Percentiles rank a stretch among this genome's conserved stretches.
phyloP scores from a whole-genome alignment of 2,113 vertebrate genomes.

The Oryctolagus cuniculus region mOryCun1.1 NC_091447.1:20062501-20063000 shows the following conservation, averaged over 20 bases:
- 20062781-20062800: slow-evolving; percentile 76
- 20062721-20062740: not conserved
- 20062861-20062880: slow-evolving; percentile 83
- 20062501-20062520: not conserved
- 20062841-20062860: slow-evolving; percentile 81
- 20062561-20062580: slow-evolving; percentile 24
- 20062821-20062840: slow-evolving; percentile 81
- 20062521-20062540: slow-evolving; percentile 26
- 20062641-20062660: slow-evolving; percentile 32
- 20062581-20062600: slow-evolving; percentile 5
- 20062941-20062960: slow-evolving; percentile 33
- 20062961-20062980: not conserved
- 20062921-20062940: slow-evolving; percentile 63
- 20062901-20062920: slow-evolving; percentile 74
- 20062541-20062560: slow-evolving; percentile 20
- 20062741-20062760: not conserved
- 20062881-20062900: slow-evolving; percentile 82
- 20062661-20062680: slow-evolving; percentile 35
- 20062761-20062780: slow-evolving; percentile 74
- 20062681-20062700: not conserved
- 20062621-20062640: not conserved
- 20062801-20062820: slow-evolving; percentile 74
- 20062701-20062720: not conserved
- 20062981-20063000: not conserved
- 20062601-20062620: slow-evolving; percentile 40